phyloP scores from a whole-genome alignment of 2,797 vertebrate species.

The Amblyopsis hoosieri region DNA sequence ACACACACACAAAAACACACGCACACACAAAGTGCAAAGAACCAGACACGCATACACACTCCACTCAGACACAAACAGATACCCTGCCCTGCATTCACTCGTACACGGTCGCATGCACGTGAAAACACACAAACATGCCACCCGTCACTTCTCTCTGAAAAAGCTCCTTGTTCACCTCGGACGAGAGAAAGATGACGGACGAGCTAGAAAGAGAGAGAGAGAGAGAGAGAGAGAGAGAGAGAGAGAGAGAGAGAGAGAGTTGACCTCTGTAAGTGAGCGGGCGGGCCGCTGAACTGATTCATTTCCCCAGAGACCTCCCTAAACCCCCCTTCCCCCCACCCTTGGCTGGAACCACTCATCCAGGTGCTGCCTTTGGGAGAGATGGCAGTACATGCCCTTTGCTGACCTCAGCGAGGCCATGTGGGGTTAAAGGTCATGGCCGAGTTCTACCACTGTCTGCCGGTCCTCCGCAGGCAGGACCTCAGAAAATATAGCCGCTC shows the following conservation, averaged over 20 bases:
- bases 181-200: constrained; percentile 64
- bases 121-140: constrained; percentile 8
- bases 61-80: not conserved
- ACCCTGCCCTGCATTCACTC: not conserved
- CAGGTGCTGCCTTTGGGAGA: constrained; percentile 68
- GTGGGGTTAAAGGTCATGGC: constrained; percentile 60
- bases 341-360: constrained; percentile 52
- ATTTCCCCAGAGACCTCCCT: constrained; percentile 65
- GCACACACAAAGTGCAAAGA: not conserved
- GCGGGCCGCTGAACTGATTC: constrained; percentile 71
- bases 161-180: constrained; percentile 62
- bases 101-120: not conserved
- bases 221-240: not conserved
- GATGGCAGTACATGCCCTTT: constrained; percentile 49
- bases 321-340: not conserved
- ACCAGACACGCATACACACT: not conserved
- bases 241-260: constrained; percentile 33
- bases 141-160: constrained; percentile 53
- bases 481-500: constrained; percentile 59
- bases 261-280: constrained; percentile 73
- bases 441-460: constrained; percentile 74
- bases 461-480: constrained; percentile 60
- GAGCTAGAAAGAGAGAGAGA: constrained; percentile 28
- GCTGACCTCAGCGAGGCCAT: constrained; percentile 57
- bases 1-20: not conserved